These are phyloP conservation scores for Pocillopora verrucosa DNA, from an alignment of 64 coral and sea anemone genomes.

Conservation along the genomic window DNA sequence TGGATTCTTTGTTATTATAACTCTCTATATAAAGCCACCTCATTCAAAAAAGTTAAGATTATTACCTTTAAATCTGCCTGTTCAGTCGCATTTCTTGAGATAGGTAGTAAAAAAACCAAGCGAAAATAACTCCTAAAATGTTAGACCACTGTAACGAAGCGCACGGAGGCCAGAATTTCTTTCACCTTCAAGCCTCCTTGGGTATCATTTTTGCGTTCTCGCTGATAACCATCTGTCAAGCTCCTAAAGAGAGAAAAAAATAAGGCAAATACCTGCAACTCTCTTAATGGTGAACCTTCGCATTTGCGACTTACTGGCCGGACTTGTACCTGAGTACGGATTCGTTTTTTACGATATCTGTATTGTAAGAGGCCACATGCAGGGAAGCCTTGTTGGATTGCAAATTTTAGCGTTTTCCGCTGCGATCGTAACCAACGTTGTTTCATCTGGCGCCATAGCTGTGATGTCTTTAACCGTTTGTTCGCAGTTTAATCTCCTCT, in stretches of 20 bases:
- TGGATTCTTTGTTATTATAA: no score
- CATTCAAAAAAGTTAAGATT: no score
- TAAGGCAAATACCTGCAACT: background rate
- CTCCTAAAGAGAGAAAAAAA: background rate
- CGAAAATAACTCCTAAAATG: no score
- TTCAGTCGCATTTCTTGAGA: no score
- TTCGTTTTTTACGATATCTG: background rate
- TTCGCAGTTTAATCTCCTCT: background rate
- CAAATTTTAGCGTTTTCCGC: background rate
- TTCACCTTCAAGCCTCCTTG: background rate
- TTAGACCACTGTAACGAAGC: no score
- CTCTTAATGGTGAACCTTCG: background rate
- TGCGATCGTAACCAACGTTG: background rate
- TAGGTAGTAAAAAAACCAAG: no score
- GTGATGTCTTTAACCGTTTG: constrained; percentile 9
- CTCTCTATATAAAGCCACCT: no score
- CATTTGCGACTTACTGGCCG: background rate
- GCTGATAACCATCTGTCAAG: background rate
- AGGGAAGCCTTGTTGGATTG: background rate
- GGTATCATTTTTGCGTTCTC: background rate
- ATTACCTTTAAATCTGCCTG: no score
- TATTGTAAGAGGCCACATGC: background rate
- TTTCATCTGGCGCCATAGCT: background rate
- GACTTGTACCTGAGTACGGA: background rate
- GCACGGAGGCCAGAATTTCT: no score